Evolutionary conservation across 2,888 invertebrate species (phyloP).

Genomic region (Poecilobothrus nobilitatus): DNA sequence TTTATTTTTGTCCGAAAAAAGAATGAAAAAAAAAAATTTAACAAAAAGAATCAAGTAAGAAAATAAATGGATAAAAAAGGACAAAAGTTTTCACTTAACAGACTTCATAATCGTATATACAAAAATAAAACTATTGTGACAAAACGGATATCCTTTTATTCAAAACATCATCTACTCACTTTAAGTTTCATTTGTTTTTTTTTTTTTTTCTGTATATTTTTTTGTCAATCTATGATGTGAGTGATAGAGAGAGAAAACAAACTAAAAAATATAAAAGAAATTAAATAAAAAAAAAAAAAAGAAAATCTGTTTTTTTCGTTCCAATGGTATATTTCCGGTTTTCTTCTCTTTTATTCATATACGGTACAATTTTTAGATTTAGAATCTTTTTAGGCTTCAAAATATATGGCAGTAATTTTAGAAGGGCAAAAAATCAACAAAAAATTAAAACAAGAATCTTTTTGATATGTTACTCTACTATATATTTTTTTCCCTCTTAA

Average conservation of each 20-base stretch:
- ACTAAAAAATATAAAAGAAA: no score
- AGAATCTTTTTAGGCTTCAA: no score
- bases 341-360: neutral
- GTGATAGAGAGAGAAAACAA: no score
- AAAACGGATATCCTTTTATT: neutral
- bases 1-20: neutral
- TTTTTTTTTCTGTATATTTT: neutral
- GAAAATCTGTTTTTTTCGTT: neutral
- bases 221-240: no score
- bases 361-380: neutral
- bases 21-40: no score
- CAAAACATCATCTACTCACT: neutral
- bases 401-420: no score
- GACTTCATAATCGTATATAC: neutral
- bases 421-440: no score
- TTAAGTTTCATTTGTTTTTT: neutral
- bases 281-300: neutral
- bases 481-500: no score
- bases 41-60: neutral
- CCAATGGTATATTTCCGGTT: neutral
- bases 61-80: neutral
- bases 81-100: neutral
- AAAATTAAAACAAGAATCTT: no score
- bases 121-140: neutral
- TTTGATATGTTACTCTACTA: no score